These are phyloP conservation scores for Corynorhinus townsendii DNA, from an alignment of 2,113 vertebrate species.

Conservation along the genomic window DNA sequence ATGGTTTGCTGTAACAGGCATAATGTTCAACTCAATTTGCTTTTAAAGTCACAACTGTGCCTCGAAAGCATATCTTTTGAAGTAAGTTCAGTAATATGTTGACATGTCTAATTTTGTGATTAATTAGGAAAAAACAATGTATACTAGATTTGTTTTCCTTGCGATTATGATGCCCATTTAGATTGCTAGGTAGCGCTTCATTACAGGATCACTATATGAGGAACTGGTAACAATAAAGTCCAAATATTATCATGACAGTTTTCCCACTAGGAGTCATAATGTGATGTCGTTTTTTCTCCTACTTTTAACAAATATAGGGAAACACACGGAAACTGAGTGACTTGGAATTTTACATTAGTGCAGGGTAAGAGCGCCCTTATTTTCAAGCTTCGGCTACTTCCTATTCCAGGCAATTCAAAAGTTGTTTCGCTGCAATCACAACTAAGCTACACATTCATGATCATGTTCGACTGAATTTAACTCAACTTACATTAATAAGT, in stretches of 20 bases:
- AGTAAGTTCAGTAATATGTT: background rate
- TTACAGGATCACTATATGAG: background rate
- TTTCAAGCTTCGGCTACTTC: background rate
- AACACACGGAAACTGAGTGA: background rate
- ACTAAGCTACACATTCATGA: background rate
- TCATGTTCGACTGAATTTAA: background rate
- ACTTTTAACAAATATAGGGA: conserved; percentile 12
- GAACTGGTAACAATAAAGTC: background rate
- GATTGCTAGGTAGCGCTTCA: background rate
- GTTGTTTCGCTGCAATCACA: background rate
- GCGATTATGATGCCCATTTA: background rate
- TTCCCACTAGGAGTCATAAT: background rate
- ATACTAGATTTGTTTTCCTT: background rate
- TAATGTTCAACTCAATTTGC: background rate
- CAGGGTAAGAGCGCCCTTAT: background rate
- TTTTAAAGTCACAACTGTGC: conserved; percentile 12
- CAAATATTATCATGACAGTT: conserved; percentile 3
- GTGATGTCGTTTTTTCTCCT: background rate
- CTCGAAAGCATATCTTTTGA: background rate
- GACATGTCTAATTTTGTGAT: background rate
- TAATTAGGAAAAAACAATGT: background rate
- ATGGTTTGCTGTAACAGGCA: background rate
- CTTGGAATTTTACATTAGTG: background rate
- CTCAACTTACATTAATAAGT: background rate
- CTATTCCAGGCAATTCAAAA: conserved; percentile 29